Base-by-base conservation (phyloP, 2,888 invertebrate species). In the Drosophila mettleri region DNA sequence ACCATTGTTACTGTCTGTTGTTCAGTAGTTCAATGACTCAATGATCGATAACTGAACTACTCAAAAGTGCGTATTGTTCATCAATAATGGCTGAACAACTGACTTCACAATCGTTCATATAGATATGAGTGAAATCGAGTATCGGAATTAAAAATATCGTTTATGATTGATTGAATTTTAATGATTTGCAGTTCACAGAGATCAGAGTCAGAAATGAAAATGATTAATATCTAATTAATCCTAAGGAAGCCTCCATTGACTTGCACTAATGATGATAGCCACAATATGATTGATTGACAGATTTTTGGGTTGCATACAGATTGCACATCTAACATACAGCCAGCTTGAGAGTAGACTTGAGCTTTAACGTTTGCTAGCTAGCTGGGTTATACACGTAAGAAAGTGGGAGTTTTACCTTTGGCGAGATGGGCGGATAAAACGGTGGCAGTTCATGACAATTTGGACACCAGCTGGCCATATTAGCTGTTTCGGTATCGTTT, bases 381-480 rank as follows among this genome's bases (percentile, higher is more conserved):
- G 46, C 24, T 18, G 24, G 16, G 59, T 33, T 36, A 38, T 33
- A 53, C 38, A 36, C 31, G 18, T 65, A 39, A 46, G 53, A 38
- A 64, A 45, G 16, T 20, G 67, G 18, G 34, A 45, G 27, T 60
- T 77, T 91, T 90, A 90, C 90, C 90, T 90, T 87, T 61, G 89
- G 84, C 62, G 72, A 70, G 41, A 88, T 82, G 55, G 90, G 90
- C 48, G 90, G 91, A 82, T 83, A 83, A 59, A 90, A 80, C 69
- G 79, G 83, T 53, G 81, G 83, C 73, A 82, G 81, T 46, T 91
- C 90, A 79, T 90, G 90, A 71, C 90, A 91, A 78, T 91, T 88
- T 66, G 90, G 91, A 80, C 90, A 90, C 90, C 90, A 90, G 85
- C 43, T 88, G 80, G 85, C 89, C 84, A 84, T 84, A 24, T 71